Conservation (phyloP, 2,888 invertebrate genomes). For the Aspidiotus destructor region DNA sequence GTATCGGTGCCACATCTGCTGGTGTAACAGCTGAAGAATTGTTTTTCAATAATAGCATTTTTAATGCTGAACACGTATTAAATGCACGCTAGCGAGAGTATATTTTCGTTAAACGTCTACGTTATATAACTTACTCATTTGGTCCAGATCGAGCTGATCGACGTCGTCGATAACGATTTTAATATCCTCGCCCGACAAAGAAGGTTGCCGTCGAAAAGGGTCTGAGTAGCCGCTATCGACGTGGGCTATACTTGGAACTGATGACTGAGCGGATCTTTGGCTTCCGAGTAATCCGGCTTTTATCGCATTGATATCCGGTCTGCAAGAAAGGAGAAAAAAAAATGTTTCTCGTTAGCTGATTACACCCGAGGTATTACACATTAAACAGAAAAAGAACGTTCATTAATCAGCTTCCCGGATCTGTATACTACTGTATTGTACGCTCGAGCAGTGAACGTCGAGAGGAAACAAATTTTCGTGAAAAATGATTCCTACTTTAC, state of each 20-base stretch:
- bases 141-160: conserved; percentile 51
- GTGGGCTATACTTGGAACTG: conserved; percentile 7
- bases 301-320: conserved; percentile 36
- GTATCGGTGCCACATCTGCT: conserved; percentile 13
- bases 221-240: conserved; percentile 36
- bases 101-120: too few species aligned
- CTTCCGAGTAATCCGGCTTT: conserved; percentile 28
- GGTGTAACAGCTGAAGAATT: conserved; percentile 5
- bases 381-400: too few species aligned
- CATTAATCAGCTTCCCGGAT: too few species aligned
- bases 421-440: too few species aligned
- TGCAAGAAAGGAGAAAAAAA: conserved; percentile 10
- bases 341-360: conserved; percentile 7
- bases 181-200: conserved; percentile 83
- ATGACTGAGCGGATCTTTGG: conserved; percentile 14
- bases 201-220: conserved; percentile 58
- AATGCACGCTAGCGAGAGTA: too few species aligned
- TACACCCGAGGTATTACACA: too few species aligned
- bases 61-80: too few species aligned
- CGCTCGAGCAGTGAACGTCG: too few species aligned
- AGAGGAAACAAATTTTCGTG: too few species aligned
- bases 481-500: too few species aligned
- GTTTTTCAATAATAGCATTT: neutral
- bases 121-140: conserved; percentile 28
- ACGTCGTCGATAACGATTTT: conserved; percentile 89